Conservation (phyloP, 2,113 vertebrate species). For the Podocnemis expansa region DNA sequence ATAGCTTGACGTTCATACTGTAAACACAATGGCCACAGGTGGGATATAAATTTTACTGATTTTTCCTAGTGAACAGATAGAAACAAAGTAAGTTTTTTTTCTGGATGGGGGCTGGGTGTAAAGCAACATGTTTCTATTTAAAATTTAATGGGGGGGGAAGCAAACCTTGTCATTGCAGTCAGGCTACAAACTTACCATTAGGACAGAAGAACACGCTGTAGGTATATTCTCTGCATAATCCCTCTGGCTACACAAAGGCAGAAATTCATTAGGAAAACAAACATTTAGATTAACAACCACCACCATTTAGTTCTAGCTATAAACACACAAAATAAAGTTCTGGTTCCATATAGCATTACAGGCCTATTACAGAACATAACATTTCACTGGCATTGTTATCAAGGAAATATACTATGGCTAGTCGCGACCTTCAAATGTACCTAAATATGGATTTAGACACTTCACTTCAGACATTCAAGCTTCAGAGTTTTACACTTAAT, state of each 20-base stretch:
- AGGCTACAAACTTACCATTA: constrained; percentile 81
- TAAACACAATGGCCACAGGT: constrained; percentile 35
- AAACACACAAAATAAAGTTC: neutral
- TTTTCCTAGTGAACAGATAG: neutral
- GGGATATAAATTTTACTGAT: neutral
- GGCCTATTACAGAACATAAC: neutral
- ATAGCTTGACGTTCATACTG: neutral
- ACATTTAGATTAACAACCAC: neutral
- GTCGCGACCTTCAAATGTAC: neutral
- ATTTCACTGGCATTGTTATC: neutral
- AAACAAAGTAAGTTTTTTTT: neutral
- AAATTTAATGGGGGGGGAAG: neutral
- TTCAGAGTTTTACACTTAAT: neutral
- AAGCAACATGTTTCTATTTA: neutral
- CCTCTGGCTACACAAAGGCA: constrained; percentile 84
- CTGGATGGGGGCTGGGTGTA: neutral
- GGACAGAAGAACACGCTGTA: constrained; percentile 97
- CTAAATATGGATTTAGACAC: neutral
- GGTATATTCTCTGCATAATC: constrained; percentile 89
- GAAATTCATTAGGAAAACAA: constrained; percentile 4
- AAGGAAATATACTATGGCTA: neutral
- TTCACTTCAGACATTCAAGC: neutral
- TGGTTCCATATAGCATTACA: neutral
- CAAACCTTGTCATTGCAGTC: neutral
- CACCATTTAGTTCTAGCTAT: neutral